Conservation (phyloP, 2,797 vertebrate species). For the Poeciliopsis infans region DNA sequence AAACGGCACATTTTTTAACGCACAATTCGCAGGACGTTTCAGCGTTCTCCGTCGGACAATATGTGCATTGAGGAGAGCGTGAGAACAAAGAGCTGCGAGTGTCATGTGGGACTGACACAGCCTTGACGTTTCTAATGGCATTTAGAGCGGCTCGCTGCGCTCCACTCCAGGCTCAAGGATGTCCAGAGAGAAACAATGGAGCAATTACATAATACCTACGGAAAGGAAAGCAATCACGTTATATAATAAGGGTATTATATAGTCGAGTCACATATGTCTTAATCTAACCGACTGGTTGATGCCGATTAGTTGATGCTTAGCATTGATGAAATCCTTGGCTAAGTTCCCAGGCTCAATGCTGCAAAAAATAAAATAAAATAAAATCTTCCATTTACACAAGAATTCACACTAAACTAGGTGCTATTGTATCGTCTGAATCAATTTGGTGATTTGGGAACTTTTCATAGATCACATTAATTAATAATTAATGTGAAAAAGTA, state of each 20-base stretch:
- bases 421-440: constrained; percentile 24
- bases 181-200: constrained; percentile 44
- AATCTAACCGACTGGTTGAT: constrained; percentile 7
- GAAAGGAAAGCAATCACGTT: constrained; percentile 34
- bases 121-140: constrained; percentile 46
- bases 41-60: constrained; percentile 60
- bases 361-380: neutral
- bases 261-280: constrained; percentile 33
- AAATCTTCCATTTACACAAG: neutral
- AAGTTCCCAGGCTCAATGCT: neutral
- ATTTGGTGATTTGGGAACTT: constrained; percentile 37
- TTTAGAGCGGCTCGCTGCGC: constrained; percentile 40
- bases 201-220: constrained; percentile 52
- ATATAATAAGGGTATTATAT: constrained; percentile 36
- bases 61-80: constrained; percentile 61
- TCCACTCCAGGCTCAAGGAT: constrained; percentile 35
- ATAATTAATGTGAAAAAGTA: constrained; percentile 55
- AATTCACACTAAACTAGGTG: constrained; percentile 1
- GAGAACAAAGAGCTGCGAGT: constrained; percentile 47
- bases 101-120: constrained; percentile 67
- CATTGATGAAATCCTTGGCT: neutral
- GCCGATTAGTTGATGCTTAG: neutral
- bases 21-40: constrained; percentile 58
- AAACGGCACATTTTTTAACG: constrained; percentile 45
- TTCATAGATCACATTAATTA: constrained; percentile 43